Evolutionary conservation across 2,113 vertebrate genomes (phyloP).

Genomic region (Dicentrarchus labrax): DNA sequence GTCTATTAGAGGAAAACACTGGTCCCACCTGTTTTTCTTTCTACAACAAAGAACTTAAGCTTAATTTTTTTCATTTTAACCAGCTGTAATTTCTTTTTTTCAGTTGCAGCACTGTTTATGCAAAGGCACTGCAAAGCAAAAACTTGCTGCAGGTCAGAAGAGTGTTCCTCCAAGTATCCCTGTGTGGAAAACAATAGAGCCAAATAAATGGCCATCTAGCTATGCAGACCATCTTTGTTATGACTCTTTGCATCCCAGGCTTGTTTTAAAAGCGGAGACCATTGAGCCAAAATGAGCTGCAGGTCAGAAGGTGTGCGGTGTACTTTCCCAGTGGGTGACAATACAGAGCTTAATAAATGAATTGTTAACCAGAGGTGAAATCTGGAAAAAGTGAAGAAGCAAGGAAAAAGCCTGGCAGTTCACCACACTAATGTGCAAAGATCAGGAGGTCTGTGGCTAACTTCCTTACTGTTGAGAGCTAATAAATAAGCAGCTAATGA

Average conservation of each 20-base stretch:
- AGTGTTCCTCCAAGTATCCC: slow-evolving; percentile 20
- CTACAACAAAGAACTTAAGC: slow-evolving; percentile 1
- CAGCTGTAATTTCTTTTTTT: slow-evolving; percentile 8
- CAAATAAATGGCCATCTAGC: slow-evolving; percentile 30
- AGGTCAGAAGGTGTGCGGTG: slow-evolving; percentile 45
- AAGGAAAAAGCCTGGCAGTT: slow-evolving; percentile 1
- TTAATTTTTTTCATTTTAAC: slow-evolving; percentile 41
- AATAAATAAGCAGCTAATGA: slow-evolving; percentile 36
- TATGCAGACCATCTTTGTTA: background rate
- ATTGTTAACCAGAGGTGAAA: slow-evolving; percentile 46
- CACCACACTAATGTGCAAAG: slow-evolving; percentile 19
- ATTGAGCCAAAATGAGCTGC: slow-evolving; percentile 42
- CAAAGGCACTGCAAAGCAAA: background rate
- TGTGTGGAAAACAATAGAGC: slow-evolving; percentile 13
- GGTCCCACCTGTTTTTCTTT: slow-evolving; percentile 17
- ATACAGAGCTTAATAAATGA: slow-evolving; percentile 42
- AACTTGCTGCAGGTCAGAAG: slow-evolving; percentile 25
- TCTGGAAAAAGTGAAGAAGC: background rate
- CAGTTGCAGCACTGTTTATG: background rate
- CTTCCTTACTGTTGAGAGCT: background rate
- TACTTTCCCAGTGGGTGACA: slow-evolving; percentile 36
- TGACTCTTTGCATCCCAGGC: slow-evolving; percentile 7
- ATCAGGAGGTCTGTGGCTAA: slow-evolving; percentile 21
- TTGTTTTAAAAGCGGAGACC: slow-evolving; percentile 13
- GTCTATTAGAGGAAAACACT: slow-evolving; percentile 19